Conservation (phyloP, 2,113 vertebrate species). For the Meles meles region DNA sequence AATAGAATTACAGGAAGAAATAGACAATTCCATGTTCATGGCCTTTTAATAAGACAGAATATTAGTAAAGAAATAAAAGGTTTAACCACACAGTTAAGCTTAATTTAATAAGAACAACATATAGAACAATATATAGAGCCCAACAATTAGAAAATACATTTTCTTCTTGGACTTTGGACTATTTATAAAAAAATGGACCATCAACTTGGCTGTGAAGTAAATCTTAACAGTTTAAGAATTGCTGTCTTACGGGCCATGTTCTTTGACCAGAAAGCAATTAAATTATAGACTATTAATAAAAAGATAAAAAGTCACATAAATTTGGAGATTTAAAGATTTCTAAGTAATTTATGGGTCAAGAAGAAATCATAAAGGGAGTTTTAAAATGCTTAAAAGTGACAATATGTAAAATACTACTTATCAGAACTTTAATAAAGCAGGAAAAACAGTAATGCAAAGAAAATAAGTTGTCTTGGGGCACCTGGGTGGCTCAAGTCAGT, state of each 20-base stretch:
- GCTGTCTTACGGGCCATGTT: neutral
- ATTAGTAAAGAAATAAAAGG: neutral
- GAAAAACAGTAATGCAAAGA: neutral
- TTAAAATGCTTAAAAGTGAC: neutral
- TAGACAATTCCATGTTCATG: neutral
- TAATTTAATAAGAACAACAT: conserved; percentile 18
- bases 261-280: neutral
- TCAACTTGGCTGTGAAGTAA: neutral
- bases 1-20: neutral
- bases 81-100: neutral
- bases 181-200: neutral
- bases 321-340: neutral
- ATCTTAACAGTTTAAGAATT: conserved; percentile 5
- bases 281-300: neutral
- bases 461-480: neutral
- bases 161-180: neutral
- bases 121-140: conserved; percentile 4
- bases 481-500: neutral
- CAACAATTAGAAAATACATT: neutral
- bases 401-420: neutral
- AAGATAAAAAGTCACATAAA: neutral
- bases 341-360: neutral
- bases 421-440: neutral
- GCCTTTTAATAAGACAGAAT: neutral
- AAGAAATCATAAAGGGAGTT: neutral